phyloP scores from a whole-genome alignment of 2,888 invertebrate species.

The Axea sp. region DNA sequence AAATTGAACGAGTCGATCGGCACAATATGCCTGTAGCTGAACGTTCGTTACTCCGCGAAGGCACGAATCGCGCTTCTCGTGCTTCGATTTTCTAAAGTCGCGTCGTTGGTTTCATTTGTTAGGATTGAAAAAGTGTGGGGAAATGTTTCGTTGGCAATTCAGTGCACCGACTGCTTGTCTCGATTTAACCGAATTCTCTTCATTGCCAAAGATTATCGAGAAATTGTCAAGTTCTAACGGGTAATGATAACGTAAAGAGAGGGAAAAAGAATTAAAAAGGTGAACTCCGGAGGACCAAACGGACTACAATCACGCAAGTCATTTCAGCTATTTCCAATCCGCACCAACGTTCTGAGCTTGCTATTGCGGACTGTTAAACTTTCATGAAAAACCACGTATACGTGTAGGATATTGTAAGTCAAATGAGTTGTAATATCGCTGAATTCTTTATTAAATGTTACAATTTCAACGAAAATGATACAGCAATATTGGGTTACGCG shows the following conservation, averaged over 20 bases:
- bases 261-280: conserved; percentile 50
- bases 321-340: conserved; percentile 64
- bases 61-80: conserved; percentile 52
- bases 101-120: conserved; percentile 37
- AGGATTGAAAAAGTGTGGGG: conserved; percentile 45
- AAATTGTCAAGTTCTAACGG: conserved; percentile 66
- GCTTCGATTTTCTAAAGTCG: conserved; percentile 58
- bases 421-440: conserved; percentile 42
- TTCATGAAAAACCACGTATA: conserved; percentile 58
- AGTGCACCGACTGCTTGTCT: conserved; percentile 31
- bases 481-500: conserved; percentile 23
- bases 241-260: conserved; percentile 49
- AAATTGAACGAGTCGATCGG: conserved; percentile 54
- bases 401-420: conserved; percentile 33
- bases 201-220: conserved; percentile 65
- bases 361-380: conserved; percentile 63
- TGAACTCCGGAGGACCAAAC: conserved; percentile 57
- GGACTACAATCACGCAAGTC: conserved; percentile 65
- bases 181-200: conserved; percentile 60
- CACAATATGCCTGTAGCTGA: conserved; percentile 44
- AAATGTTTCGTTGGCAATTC: conserved; percentile 48
- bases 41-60: conserved; percentile 47
- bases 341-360: conserved; percentile 43
- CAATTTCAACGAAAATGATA: conserved; percentile 29
- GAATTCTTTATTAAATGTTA: conserved; percentile 63